phyloP scores from a whole-genome alignment of 2,113 vertebrate genomes.

The Syrrhaptes paradoxus region DNA sequence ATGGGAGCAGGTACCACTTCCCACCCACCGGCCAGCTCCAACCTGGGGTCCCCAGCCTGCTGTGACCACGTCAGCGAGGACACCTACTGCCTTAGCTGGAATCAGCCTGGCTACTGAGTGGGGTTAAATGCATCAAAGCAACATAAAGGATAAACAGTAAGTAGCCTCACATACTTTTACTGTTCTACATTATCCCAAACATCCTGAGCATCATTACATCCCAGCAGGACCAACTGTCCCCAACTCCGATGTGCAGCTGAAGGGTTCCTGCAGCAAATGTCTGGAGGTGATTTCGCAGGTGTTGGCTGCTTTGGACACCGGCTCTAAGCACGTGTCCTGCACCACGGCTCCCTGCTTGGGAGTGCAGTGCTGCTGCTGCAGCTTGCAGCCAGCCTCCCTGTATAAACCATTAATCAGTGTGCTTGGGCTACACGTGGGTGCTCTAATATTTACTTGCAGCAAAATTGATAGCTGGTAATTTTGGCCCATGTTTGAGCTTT shows the following conservation, averaged over 20 bases:
- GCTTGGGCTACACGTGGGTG: neutral
- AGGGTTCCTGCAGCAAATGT: neutral
- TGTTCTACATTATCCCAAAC: neutral
- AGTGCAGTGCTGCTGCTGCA: neutral
- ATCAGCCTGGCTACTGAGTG: neutral
- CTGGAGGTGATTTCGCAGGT: neutral
- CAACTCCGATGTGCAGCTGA: fast-evolving
- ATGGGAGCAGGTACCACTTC: neutral
- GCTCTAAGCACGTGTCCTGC: neutral
- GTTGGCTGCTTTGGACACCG: neutral
- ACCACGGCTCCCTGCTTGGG: neutral
- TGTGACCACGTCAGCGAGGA: neutral
- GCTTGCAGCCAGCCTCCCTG: neutral
- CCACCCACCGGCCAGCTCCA: neutral
- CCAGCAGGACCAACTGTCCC: neutral
- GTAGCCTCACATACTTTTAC: neutral
- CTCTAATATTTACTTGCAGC: neutral
- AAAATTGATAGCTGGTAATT: neutral
- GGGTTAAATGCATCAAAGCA: neutral
- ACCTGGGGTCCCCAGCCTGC: neutral
- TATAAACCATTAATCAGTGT: neutral
- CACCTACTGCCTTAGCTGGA: neutral
- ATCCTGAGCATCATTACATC: neutral
- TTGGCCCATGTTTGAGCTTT: neutral
- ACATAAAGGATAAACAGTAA: neutral